Evolutionary conservation across 2,797 vertebrate species (phyloP).

Genomic region (Coendou prehensilis): DNA sequence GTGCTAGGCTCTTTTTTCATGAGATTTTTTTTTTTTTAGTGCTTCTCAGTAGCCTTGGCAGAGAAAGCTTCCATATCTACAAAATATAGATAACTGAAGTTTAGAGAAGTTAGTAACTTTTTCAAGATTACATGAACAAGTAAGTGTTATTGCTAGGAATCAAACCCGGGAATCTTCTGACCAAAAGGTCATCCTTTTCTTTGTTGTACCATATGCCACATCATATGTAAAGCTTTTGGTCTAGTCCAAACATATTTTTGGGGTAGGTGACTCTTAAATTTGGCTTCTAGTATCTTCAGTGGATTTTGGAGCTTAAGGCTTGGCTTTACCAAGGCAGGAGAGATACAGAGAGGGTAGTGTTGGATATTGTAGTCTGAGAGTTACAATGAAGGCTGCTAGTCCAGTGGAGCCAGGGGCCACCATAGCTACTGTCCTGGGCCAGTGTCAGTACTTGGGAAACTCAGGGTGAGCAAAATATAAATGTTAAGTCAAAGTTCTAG

Average conservation of each 20-base stretch:
- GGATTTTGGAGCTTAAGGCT: constrained; percentile 55
- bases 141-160: constrained; percentile 53
- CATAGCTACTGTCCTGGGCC: not conserved
- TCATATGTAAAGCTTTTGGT: constrained; percentile 39
- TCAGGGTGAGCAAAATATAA: constrained; percentile 1
- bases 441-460: constrained; percentile 23
- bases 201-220: not conserved
- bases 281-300: constrained; percentile 55
- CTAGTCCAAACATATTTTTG: constrained; percentile 21
- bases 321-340: constrained; percentile 13
- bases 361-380: not conserved
- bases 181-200: constrained; percentile 12
- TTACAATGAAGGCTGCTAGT: not conserved
- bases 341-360: not conserved
- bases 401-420: not conserved
- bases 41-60: not conserved
- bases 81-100: constrained; percentile 8
- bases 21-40: not conserved
- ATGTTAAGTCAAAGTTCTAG: constrained; percentile 6
- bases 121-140: constrained; percentile 22
- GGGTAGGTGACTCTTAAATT: constrained; percentile 48
- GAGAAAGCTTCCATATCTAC: constrained; percentile 14
- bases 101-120: constrained; percentile 55
- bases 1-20: not conserved
- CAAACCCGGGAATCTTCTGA: not conserved